phyloP scores from a whole-genome alignment of 64 coral and sea anemone species.

The Acropora yongei region DNA sequence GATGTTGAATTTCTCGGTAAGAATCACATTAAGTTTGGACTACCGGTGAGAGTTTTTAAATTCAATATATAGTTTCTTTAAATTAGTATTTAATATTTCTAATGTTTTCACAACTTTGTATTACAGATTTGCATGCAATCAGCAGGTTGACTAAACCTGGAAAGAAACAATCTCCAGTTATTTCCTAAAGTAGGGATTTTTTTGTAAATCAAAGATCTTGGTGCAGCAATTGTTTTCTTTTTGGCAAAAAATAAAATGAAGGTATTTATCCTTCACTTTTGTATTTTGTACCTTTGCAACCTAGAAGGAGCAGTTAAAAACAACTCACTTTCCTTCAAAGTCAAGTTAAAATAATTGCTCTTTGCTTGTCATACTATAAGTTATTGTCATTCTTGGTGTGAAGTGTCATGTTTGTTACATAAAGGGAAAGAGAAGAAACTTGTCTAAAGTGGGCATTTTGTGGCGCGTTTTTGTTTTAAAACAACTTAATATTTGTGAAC shows the following conservation, averaged over 20 bases:
- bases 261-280: neutral
- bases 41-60: neutral
- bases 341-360: neutral
- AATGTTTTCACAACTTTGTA: neutral
- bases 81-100: neutral
- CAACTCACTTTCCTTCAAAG: neutral
- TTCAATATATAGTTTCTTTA: neutral
- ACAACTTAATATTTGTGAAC: too few relatives aligned
- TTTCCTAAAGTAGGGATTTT: neutral
- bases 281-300: neutral
- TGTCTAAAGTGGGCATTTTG: too few relatives aligned
- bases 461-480: too few relatives aligned
- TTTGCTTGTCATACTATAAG: neutral
- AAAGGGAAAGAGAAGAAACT: too few relatives aligned
- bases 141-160: neutral
- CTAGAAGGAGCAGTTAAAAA: neutral
- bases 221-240: neutral
- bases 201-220: neutral
- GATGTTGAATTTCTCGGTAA: constrained; percentile 57
- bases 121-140: neutral
- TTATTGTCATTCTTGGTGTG: neutral
- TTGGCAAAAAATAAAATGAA: neutral
- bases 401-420: too few relatives aligned
- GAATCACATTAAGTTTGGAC: neutral
- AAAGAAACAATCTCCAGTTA: neutral